Base-by-base conservation (phyloP, 2,888 invertebrate genomes). In the Cremastinae sp. region DNA sequence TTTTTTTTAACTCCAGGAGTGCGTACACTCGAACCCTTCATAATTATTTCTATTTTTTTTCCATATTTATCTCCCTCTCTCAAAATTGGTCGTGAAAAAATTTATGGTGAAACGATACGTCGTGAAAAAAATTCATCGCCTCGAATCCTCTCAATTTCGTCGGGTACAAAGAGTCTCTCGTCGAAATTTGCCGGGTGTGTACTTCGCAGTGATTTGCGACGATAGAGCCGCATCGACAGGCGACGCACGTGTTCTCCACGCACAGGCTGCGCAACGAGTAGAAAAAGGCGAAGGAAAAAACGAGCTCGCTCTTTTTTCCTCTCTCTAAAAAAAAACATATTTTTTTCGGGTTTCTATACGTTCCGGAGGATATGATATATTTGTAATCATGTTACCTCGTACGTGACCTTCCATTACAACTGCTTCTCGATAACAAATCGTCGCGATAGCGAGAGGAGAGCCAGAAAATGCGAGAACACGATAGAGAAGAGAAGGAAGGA, bases 371-470 rank as follows among this genome's bases (percentile, higher is more conserved):
- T 88, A 87, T 88, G 88, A 88, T 88, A 88, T 88, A 88, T 88
- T 88, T 88, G 88, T 88, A 88, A 88, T 88, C 88, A 84, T 82
- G 86, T 88, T 87, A 85, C 83, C 74, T 81, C 74, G 83, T 85
- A 87, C 88, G 87, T 87, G 88, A 86, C 87, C 82, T 86, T 88
- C 87, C 84, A 84, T 87, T 87, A 87, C 88, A 88, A 88, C 87
- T 88, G 86, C 84, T 82, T 83, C 86, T 79, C 59, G 81, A 77
- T 88, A 87, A 88, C 86, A 87, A 87, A 88, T 84, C 81, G 82
- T 70, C 61, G 45, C 61, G 53, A 58, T 59, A 22, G 54, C 22
- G 18, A 58, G n/a, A 41, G 22, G 64, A 74, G 70, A 58, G 69
- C 61, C 62, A 68, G 75, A 82, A 74, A 56, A 54, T 65, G 38